A percentile compares a stretch with the other conserved stretches of the same genome.
phyloP scores from a whole-genome alignment of 2,113 vertebrate species.

The Hymenochirus boettgeri region DNA sequence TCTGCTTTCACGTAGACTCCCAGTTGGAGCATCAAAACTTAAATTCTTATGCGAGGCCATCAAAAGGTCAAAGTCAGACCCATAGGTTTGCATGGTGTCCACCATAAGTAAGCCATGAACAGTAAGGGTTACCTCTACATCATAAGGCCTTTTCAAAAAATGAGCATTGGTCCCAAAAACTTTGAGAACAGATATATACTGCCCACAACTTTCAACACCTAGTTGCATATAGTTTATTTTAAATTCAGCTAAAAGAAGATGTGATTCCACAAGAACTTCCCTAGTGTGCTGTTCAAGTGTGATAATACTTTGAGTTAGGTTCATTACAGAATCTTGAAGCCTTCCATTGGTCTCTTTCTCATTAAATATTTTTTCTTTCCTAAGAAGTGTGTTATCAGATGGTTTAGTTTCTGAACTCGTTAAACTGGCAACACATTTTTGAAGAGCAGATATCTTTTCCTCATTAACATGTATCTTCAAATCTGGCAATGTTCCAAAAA shows the following conservation, averaged over 20 bases:
- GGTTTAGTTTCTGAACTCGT: conserved; percentile 61
- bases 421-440: conserved; percentile 78
- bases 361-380: conserved; percentile 81
- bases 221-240: conserved; percentile 95
- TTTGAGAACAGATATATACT: conserved; percentile 94
- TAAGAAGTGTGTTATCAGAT: conserved; percentile 64
- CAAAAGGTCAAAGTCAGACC: conserved; percentile 92
- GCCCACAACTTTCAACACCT: conserved; percentile 86
- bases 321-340: conserved; percentile 83
- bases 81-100: conserved; percentile 92
- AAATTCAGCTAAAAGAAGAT: conserved; percentile 89
- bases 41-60: conserved; percentile 96
- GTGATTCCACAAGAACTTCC: conserved; percentile 91
- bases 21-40: conserved; percentile 90
- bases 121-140: conserved; percentile 85
- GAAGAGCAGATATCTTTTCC: conserved; percentile 88
- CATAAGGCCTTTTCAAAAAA: conserved; percentile 94
- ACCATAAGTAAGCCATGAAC: conserved; percentile 91
- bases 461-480: conserved; percentile 95
- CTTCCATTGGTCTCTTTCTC: conserved; percentile 75
- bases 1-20: conserved; percentile 84
- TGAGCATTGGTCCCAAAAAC: conserved; percentile 92
- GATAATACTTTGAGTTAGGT: conserved; percentile 87
- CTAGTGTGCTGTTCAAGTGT: conserved; percentile 86
- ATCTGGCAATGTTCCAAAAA: conserved; percentile 88